Evolutionary conservation across 2,113 vertebrate genomes (phyloP), one percentile per base, ranked within the genome.

Genomic region (Neotoma lepida): DNA sequence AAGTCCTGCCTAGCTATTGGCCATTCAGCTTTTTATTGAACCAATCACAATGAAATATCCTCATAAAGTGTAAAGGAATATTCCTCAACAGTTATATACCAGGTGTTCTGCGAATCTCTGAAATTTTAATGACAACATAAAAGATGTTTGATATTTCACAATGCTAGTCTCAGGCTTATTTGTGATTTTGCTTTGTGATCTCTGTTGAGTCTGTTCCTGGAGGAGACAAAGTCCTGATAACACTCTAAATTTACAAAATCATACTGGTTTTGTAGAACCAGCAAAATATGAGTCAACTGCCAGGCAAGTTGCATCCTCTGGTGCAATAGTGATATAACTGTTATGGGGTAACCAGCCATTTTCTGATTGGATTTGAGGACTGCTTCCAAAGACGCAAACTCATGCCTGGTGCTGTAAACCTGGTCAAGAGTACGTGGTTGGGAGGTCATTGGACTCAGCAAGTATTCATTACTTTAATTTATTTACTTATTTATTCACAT

Each of bases 201-300:
- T 9, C 70, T 54, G 64, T 15, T 71, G 51, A 89, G 10, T 22
- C 41, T 94, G 4, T 6, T n/a, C n/a, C n/a, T 73, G 35, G 84
- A 22, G 88, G 18, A 94, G 26, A 15, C 30, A 70, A 80, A 74
- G 46, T 56, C 44, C 88, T 77, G 68, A 94, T 85, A 90, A 86
- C 14, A 46, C 33, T 81, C 76, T 70, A 33, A 61, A 46, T 80
- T 94, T 80, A 51, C 20, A 78, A 91, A 73, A 46, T 2, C 15
- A 54, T 78, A 8, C 17, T 35, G 76, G 4, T 78, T 78, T 54
- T 78, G 30, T 17, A 78, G 30, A 54, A 22, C 28, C n/a, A 78
- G 17, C 8, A 54, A 35, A 78, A 78, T 51, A 35, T 44, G 35
- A 33, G 33, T 54, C 28, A 78, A 78, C 49, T 78, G 3, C 17